Base-by-base conservation (phyloP, 2,797 vertebrate species). In the Argentina silus region DNA sequence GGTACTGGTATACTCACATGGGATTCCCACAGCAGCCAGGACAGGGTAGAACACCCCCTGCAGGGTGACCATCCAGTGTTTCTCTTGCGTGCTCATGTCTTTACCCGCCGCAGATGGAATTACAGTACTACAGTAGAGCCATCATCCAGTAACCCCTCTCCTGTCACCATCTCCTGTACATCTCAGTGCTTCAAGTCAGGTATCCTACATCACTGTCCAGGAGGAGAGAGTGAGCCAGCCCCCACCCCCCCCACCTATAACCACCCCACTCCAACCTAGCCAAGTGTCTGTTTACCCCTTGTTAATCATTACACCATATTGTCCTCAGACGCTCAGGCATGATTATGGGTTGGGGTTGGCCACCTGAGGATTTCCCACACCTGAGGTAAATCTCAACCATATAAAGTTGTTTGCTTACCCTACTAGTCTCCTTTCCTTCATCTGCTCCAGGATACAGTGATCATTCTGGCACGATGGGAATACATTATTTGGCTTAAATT, bases 21-120 rank as follows among this genome's bases (percentile, higher is more conserved):
- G 90, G 75, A 93, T 88, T 9, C 92, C 89, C 21, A 92, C 83
- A 47, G 82, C 61, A 44, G 87, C 87, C 3, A 92, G 83, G 43
- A 75, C 65, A 6, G 89, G 87, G 69, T 91, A 91, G 78, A 91
- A 93, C 62, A 90, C 75, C 36, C 88, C 84, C 76, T 93, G 89
- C 8, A 93, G 71, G 0, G 72, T 85, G 77, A 88, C 76, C 88
- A 93, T 90, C 91, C 88, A 93, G 70, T 90, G 90, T 59, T 83
- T 77, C 17, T 64, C 83, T 67, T 81, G 62, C 51, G 51, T 27
- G 50, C 61, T 77, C 83, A 89, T 89, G 21, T 83, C 77, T 69
- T 70, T 44, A 42, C 19, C 14, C 17, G n/a, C 7, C 50, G 15
- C 67, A 71, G 62, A 70, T 12, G 7, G 17, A 1, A 14, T 7